Base-by-base conservation (phyloP, 2,113 vertebrate species). In the Rhombomys opimus region DNA sequence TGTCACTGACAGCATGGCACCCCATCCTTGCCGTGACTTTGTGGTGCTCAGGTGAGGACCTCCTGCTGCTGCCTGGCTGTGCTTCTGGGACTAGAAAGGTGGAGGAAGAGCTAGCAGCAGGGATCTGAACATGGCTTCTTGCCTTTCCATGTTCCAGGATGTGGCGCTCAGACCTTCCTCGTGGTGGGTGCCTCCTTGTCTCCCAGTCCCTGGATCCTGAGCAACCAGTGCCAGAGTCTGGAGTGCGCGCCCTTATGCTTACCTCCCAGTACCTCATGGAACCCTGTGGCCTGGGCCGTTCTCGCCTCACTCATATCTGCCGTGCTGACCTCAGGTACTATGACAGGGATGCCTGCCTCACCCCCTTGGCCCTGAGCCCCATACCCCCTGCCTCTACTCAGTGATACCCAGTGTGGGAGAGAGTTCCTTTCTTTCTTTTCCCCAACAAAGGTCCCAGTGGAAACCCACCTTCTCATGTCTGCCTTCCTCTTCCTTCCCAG, bases 1-100 rank as follows among this genome's bases (percentile, higher is more conserved):
- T 0, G 98, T 99, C 61, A 99, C 98, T 0, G 99, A 99, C 98
- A 99, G 99, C 98, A 99, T 99, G 99, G 99, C 99, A 0, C 99
- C 99, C 0, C 99, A 99, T 91, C 99, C 99, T 0, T 98, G 98
- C 94, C 96, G 99, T 18, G 99, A 99, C 96, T 99, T 99, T 1
- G 98, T 99, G 61, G 98, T 99, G 59, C 98, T 99, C 46, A 98
- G 99, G 99, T 99, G 95, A 99, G 98, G 18, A 67, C 25, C 57
- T 38, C 5, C 13, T 41, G 52, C 23, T 35, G n/a, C 72, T 20
- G 41, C 17, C 54, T 78, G 75, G 1, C 59, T 50, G 32, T 50
- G 65, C 54, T 35, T 30, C 15, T 9, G 35, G 63, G 46, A 23
- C 54, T 1, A 2, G 57, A 72, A 90, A 82, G 38, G 32, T 54